Percentiles rank a stretch among this genome's conserved stretches.
Conservation (phyloP, 2,888 invertebrate species). For the Iselma pallidipennis region DNA sequence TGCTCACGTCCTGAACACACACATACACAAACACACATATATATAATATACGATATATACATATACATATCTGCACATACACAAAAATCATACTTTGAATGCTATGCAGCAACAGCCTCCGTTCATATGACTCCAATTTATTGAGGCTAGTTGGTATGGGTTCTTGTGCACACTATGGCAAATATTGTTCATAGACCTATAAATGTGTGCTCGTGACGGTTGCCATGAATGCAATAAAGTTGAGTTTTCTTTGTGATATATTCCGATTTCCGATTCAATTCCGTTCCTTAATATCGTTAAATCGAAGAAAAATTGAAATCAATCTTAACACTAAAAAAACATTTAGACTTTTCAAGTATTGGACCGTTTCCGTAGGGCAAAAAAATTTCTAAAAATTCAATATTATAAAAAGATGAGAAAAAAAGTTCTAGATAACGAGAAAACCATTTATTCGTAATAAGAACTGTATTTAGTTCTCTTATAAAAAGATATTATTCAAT, state of each 20-base stretch:
- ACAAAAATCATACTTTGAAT: slow-evolving; percentile 23
- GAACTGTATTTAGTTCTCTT: background rate
- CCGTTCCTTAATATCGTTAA: background rate
- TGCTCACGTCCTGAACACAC: background rate
- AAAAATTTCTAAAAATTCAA: background rate
- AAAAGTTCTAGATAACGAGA: background rate
- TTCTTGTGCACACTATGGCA: background rate
- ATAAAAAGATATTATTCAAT: background rate
- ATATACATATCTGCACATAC: background rate
- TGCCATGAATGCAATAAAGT: background rate
- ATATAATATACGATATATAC: background rate
- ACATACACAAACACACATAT: background rate
- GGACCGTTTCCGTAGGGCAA: background rate
- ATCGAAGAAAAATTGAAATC: background rate
- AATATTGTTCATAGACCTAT: background rate
- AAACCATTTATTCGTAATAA: too few relatives aligned
- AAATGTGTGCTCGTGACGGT: slow-evolving; percentile 1
- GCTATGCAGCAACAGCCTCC: slow-evolving; percentile 3
- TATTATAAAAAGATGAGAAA: background rate
- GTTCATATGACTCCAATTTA: slow-evolving; percentile 10
- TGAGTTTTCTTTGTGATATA: background rate
- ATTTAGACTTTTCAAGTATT: background rate
- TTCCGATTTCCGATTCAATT: background rate
- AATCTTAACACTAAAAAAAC: background rate
- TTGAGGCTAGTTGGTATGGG: slow-evolving; percentile 5